Evolutionary conservation across 2,113 vertebrate genomes (phyloP).

Genomic region (Microcebus murinus): DNA sequence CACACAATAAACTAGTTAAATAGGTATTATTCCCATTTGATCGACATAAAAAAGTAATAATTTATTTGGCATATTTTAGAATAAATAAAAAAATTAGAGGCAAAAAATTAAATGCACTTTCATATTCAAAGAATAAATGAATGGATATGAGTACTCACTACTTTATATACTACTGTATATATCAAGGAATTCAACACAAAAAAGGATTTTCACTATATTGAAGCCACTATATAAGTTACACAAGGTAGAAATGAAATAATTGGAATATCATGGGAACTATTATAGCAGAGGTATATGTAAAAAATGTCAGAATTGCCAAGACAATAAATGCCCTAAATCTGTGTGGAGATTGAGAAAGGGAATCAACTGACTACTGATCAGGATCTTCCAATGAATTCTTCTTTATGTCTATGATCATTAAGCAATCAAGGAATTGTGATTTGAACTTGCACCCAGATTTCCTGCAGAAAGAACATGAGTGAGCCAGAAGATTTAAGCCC

Average conservation of each 20-base stretch:
- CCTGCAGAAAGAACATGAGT: not conserved
- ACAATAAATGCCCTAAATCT: not conserved
- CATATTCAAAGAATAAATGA: not conserved
- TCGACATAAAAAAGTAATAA: not conserved
- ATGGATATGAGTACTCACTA: not conserved
- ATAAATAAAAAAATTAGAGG: not conserved
- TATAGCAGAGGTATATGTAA: not conserved
- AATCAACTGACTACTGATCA: not conserved
- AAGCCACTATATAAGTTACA: not conserved
- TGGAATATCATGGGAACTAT: not conserved
- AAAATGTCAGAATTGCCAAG: not conserved
- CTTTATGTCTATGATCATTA: not conserved
- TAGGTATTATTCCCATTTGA: not conserved
- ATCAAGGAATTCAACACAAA: not conserved
- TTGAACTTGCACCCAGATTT: slow-evolving; percentile 28
- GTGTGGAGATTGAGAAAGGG: not conserved
- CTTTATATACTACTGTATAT: not conserved
- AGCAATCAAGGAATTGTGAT: slow-evolving; percentile 13
- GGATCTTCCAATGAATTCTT: not conserved
- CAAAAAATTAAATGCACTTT: not conserved
- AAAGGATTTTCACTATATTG: not conserved
- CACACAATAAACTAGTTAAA: not conserved
- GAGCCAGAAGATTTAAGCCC: not conserved
- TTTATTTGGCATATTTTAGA: not conserved
- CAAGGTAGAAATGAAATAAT: not conserved